phyloP scores from a whole-genome alignment of 2,797 vertebrate species.

The Chaetophractus vellerosus region DNA sequence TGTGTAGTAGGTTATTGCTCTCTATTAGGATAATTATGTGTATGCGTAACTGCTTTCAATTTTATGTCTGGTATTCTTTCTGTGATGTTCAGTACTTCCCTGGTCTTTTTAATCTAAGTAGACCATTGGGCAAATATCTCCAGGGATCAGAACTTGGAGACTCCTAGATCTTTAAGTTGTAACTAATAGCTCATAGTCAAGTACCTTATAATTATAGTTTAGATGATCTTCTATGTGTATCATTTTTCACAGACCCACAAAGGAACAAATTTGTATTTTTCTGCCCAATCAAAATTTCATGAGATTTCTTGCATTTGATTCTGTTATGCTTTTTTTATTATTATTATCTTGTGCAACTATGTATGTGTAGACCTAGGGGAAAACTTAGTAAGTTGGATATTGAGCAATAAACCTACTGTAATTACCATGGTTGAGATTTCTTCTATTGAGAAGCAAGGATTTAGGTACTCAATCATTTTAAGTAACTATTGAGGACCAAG shows the following conservation, averaged over 20 bases:
- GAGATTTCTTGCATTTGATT: constrained; percentile 54
- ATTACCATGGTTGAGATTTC: background rate
- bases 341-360: background rate
- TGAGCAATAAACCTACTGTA: background rate
- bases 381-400: background rate
- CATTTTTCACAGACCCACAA: constrained; percentile 33
- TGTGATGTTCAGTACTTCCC: background rate
- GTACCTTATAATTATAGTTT: background rate
- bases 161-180: background rate
- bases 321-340: background rate
- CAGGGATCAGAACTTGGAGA: background rate
- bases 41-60: background rate
- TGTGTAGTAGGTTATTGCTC: background rate
- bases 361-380: background rate
- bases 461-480: constrained; percentile 43
- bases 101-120: constrained; percentile 40
- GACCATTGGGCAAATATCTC: background rate
- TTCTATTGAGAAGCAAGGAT: constrained; percentile 56
- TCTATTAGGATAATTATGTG: background rate
- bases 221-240: background rate
- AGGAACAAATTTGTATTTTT: constrained; percentile 1
- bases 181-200: background rate
- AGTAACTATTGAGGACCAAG: constrained; percentile 9
- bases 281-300: background rate
- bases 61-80: background rate